Conservation (phyloP, 92 coral and sea anemone species). For the Ricordea florida region DNA sequence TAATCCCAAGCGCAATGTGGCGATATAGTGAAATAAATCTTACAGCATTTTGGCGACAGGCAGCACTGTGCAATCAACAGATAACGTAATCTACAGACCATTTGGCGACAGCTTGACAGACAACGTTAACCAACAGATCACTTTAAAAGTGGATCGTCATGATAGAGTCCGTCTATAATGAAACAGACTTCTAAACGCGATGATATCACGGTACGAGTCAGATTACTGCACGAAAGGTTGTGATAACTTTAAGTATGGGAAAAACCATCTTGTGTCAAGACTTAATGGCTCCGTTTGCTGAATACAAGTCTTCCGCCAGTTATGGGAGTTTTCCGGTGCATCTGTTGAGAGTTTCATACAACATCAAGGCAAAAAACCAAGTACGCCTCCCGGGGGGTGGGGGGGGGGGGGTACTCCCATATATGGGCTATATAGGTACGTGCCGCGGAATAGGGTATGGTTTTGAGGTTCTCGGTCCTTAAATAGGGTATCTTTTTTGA, state of each 20-base stretch:
- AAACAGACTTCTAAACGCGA: conserved; percentile 4
- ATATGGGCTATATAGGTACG: too few relatives aligned
- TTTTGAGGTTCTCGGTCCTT: too few relatives aligned
- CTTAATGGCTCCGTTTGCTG: conserved; percentile 18
- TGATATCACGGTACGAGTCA: conserved; percentile 17
- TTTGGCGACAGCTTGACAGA: conserved; percentile 49
- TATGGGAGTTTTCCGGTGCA: too few relatives aligned
- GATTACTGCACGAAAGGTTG: not conserved
- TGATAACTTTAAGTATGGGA: not conserved
- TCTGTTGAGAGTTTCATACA: too few relatives aligned
- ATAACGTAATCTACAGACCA: conserved; percentile 32
- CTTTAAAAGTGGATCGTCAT: conserved; percentile 22
- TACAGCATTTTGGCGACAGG: not conserved
- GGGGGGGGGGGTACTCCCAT: too few relatives aligned
- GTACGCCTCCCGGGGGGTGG: too few relatives aligned
- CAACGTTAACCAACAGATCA: conserved; percentile 26
- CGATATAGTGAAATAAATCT: not conserved
- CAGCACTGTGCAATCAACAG: conserved; percentile 1
- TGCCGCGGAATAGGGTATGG: too few relatives aligned
- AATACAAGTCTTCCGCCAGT: not conserved
- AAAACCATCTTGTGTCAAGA: conserved; percentile 10
- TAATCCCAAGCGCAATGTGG: not conserved
- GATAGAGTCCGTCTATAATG: conserved; percentile 11
- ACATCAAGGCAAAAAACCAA: too few relatives aligned
- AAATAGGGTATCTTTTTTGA: too few relatives aligned